Percentiles rank a stretch among this genome's conserved stretches.
phyloP scores from a whole-genome alignment of 2,888 invertebrate species.

The Tiphia femorata region DNA sequence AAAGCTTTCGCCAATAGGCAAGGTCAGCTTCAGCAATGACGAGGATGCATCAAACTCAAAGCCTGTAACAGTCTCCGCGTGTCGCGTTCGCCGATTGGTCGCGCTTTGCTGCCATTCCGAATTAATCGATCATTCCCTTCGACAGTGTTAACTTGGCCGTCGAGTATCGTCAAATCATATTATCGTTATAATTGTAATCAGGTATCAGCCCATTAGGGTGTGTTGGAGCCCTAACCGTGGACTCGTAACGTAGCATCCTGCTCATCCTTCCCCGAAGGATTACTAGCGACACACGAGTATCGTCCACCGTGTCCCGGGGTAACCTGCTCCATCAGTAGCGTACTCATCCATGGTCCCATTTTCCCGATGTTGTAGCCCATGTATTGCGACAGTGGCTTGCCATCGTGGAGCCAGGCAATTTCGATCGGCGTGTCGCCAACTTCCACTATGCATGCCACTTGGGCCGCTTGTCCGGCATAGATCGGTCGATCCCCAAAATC shows the following conservation, averaged over 20 bases:
- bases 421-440: constrained; percentile 74
- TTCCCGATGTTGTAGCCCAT: constrained; percentile 63
- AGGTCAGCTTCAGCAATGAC: constrained; percentile 48
- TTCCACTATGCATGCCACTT: constrained; percentile 77
- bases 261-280: constrained; percentile 72
- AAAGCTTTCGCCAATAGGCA: constrained; percentile 47
- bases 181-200: constrained; percentile 7
- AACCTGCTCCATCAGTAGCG: constrained; percentile 69
- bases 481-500: constrained; percentile 83
- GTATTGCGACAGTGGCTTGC: constrained; percentile 64
- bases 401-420: constrained; percentile 72
- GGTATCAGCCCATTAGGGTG: not conserved
- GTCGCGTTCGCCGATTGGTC: constrained; percentile 24
- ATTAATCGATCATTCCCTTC: constrained; percentile 30
- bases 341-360: constrained; percentile 64
- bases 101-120: constrained; percentile 32
- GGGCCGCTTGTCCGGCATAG: constrained; percentile 84
- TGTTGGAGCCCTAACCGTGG: constrained; percentile 74
- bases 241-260: constrained; percentile 72
- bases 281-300: constrained; percentile 74
- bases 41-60: constrained; percentile 46
- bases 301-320: constrained; percentile 71
- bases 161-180: constrained; percentile 5
- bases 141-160: constrained; percentile 13
- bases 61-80: constrained; percentile 37